These are phyloP conservation scores for Delphinus delphis DNA, from an alignment of 2,113 vertebrate genomes.

Conservation along the genomic window DNA sequence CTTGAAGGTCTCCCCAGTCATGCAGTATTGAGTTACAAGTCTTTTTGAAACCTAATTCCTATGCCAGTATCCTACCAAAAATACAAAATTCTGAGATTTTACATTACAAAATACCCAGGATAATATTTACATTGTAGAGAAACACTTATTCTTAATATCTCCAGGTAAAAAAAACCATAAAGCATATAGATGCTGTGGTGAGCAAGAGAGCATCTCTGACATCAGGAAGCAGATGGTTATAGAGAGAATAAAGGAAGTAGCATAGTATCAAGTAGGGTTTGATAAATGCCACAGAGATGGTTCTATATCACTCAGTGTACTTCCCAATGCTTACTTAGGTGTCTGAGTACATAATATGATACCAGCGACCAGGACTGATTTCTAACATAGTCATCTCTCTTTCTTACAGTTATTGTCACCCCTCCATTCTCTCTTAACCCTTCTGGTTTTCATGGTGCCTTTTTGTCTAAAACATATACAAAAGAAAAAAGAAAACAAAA, in stretches of 20 bases:
- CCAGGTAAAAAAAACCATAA: background rate
- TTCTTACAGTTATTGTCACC: background rate
- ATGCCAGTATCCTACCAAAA: conserved; percentile 61
- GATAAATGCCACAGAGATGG: background rate
- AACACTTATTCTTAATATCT: background rate
- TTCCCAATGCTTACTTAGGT: background rate
- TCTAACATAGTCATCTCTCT: background rate
- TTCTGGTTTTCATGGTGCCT: background rate
- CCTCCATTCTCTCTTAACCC: background rate
- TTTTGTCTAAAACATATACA: background rate
- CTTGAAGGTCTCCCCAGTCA: background rate
- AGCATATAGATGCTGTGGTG: background rate
- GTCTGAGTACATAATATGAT: background rate
- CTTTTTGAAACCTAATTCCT: conserved; percentile 61
- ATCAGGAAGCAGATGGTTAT: background rate
- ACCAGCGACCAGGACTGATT: background rate
- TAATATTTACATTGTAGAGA: conserved; percentile 30
- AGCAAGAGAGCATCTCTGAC: background rate
- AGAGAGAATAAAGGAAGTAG: background rate
- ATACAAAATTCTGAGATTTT: conserved; percentile 72
- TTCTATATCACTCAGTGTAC: background rate
- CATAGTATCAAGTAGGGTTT: background rate
- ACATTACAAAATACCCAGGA: conserved; percentile 78
- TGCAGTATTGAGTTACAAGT: conserved; percentile 59
- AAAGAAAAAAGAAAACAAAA: background rate